A percentile compares a stretch with the other conserved stretches of the same genome.
Conservation (phyloP, 2,888 invertebrate genomes). For the Podabrus alpinus region DNA sequence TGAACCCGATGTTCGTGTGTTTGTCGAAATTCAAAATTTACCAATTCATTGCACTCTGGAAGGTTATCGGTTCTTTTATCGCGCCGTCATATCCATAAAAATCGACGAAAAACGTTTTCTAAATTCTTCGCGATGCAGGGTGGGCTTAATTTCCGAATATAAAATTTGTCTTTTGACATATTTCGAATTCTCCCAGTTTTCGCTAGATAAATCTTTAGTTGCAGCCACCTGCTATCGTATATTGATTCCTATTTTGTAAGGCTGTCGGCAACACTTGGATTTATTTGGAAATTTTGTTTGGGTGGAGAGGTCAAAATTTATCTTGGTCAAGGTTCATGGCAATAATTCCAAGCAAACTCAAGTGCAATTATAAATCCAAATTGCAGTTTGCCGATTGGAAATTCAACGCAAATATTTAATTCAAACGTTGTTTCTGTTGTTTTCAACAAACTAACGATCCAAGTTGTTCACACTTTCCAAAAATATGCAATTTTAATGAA, state of each 20-base stretch:
- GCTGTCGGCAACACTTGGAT: background rate
- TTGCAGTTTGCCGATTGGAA: no score
- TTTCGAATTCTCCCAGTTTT: background rate
- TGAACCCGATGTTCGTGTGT: background rate
- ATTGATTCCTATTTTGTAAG: background rate
- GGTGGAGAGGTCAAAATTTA: background rate
- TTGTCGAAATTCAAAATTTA: background rate
- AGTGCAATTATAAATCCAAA: no score
- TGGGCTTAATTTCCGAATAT: background rate
- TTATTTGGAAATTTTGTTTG: background rate
- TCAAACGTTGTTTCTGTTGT: no score
- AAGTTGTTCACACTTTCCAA: background rate
- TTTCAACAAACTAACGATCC: background rate
- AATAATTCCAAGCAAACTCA: no score
- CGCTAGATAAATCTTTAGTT: background rate
- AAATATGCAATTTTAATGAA: background rate
- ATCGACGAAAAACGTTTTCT: no score
- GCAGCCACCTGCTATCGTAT: background rate
- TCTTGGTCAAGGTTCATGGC: background rate
- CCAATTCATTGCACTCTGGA: background rate
- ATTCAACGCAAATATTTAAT: background rate
- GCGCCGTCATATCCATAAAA: background rate
- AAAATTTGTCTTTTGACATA: background rate
- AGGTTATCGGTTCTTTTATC: background rate
- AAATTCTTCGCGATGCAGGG: background rate